Conservation (phyloP, 1,140 invertebrate species). For the Sarcophaga bullata region DNA sequence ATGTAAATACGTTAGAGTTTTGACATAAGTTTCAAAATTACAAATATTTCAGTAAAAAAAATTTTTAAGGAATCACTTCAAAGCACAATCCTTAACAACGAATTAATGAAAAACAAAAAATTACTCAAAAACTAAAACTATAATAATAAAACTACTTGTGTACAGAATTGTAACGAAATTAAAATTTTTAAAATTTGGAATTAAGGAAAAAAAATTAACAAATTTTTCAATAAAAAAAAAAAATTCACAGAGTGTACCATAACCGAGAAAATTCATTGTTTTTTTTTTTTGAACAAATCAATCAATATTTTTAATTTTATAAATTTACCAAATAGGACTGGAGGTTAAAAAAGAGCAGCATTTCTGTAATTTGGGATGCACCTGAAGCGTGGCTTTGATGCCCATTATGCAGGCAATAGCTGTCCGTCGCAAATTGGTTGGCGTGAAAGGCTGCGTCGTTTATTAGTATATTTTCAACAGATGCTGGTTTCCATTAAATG, state of each 20-base stretch:
- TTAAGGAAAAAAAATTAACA: neutral
- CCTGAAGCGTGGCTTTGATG: constrained; percentile 99
- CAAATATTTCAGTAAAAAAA: no score
- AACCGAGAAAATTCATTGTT: neutral
- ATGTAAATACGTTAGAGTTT: no score
- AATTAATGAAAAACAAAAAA: no score
- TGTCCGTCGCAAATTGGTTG: constrained; percentile 86
- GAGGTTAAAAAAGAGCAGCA: constrained; percentile 78
- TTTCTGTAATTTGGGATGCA: constrained; percentile 96
- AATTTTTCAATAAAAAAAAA: neutral
- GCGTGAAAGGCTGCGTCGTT: constrained; percentile 87
- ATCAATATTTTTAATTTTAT: neutral
- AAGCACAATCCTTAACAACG: no score
- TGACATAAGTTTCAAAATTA: no score
- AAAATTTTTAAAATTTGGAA: constrained; percentile 7
- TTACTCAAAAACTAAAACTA: no score
- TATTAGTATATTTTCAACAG: constrained; percentile 97
- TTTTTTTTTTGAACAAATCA: neutral
- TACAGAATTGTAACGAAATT: neutral
- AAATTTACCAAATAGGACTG: constrained; percentile 67
- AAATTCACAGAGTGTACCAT: constrained; percentile 41
- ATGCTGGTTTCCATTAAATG: constrained; percentile 98
- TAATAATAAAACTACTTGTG: no score
- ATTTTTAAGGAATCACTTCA: no score
- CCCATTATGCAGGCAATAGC: constrained; percentile 98